These are phyloP conservation scores for Yponomeuta plumbellus DNA, from an alignment of 2,888 invertebrate species.

Conservation along the genomic window DNA sequence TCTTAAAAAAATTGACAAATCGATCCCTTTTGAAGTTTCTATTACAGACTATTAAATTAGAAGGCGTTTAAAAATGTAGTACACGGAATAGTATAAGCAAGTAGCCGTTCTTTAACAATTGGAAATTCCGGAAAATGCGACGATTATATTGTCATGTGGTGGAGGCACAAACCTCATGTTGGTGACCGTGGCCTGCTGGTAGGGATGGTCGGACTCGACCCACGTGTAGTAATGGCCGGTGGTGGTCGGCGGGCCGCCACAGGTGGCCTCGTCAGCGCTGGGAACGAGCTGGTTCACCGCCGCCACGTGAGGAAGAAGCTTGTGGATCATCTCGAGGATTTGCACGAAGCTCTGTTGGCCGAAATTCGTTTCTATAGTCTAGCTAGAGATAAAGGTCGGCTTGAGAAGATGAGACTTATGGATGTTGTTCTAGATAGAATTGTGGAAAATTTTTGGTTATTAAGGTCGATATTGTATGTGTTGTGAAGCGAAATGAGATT, in stretches of 20 bases:
- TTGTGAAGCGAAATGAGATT: too few species aligned
- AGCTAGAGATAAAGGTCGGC: not conserved
- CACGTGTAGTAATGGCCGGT: conserved; percentile 93
- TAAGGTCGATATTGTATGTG: too few species aligned
- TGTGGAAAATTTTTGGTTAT: too few species aligned
- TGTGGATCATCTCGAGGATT: conserved; percentile 89
- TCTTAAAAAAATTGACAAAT: too few species aligned
- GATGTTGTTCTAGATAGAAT: not conserved
- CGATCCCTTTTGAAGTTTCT: too few species aligned
- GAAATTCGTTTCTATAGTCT: not conserved
- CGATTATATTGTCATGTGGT: too few species aligned
- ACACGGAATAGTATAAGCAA: too few species aligned
- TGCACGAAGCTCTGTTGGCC: conserved; percentile 86
- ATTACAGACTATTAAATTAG: too few species aligned
- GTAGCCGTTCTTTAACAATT: too few species aligned
- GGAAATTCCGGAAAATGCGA: too few species aligned
- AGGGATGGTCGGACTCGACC: conserved; percentile 98
- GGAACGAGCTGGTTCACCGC: conserved; percentile 84
- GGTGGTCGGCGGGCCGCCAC: conserved; percentile 61
- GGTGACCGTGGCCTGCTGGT: conserved; percentile 90
- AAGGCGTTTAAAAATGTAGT: too few species aligned
- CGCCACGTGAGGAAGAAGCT: conserved; percentile 91
- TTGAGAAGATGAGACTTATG: not conserved
- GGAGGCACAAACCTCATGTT: conserved; percentile 81
- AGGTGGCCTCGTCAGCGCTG: conserved; percentile 36